Conservation (phyloP, 2,797 vertebrate genomes). For the Crenuchus spilurus region DNA sequence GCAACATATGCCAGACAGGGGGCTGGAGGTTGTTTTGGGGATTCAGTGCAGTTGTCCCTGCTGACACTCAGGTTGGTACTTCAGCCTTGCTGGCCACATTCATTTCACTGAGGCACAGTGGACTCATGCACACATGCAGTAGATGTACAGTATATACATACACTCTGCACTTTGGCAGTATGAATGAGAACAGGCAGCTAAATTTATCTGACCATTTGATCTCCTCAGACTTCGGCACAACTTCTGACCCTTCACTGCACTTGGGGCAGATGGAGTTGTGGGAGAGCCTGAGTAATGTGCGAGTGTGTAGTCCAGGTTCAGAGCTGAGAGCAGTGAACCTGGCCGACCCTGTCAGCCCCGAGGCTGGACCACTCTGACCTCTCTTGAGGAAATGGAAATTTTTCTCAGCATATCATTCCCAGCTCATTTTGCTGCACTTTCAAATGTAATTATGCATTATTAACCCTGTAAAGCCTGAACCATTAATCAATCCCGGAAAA, state of each 20-base stretch:
- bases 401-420: background rate
- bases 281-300: background rate
- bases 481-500: no score
- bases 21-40: background rate
- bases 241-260: background rate
- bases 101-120: slow-evolving; percentile 28
- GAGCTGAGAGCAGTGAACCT: background rate
- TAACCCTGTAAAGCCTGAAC: no score
- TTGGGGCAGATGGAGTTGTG: background rate
- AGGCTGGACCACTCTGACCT: background rate
- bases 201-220: background rate
- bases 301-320: background rate
- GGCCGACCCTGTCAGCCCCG: slow-evolving; percentile 21
- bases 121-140: background rate
- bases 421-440: background rate
- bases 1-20: background rate
- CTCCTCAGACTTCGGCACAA: background rate
- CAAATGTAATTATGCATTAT: no score
- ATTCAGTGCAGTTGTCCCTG: slow-evolving; percentile 32
- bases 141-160: no score
- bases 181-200: background rate
- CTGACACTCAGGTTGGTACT: no score
- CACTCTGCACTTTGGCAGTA: background rate
- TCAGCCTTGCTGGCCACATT: slow-evolving; percentile 13
- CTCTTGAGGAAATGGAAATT: background rate